A percentile compares a stretch with the other conserved stretches of the same genome.
Evolutionary conservation across 1,140 invertebrate genomes (phyloP).

Genomic region (Drosophila nigrodunni): DNA sequence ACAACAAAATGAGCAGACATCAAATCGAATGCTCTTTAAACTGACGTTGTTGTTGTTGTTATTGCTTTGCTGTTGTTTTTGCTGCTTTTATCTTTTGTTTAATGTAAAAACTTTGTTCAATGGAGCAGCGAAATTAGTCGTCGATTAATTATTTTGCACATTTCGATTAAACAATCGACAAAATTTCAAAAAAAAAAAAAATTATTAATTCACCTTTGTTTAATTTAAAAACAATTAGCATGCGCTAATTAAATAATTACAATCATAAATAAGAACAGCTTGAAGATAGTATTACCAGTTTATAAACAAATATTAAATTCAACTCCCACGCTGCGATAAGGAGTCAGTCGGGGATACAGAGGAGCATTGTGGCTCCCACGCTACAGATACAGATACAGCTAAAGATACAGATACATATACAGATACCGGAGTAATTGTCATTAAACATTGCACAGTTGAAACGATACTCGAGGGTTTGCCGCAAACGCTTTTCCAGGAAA

Average conservation of each 20-base stretch:
- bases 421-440: conserved; percentile 62
- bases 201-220: conserved; percentile 14
- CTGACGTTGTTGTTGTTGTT: conserved; percentile 20
- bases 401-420: conserved; percentile 26
- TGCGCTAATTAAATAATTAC: conserved; percentile 78
- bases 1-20: conserved; percentile 51
- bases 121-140: conserved; percentile 62
- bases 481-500: conserved; percentile 76
- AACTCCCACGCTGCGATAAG: conserved; percentile 51
- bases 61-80: conserved; percentile 22
- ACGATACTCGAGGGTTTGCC: conserved; percentile 63
- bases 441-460: conserved; percentile 72
- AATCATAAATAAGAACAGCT: conserved; percentile 53
- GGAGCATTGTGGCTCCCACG: background rate
- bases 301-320: background rate
- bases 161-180: conserved; percentile 55
- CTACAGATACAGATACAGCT: too few relatives aligned
- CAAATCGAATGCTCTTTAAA: conserved; percentile 19
- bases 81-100: conserved; percentile 67
- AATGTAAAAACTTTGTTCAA: conserved; percentile 81
- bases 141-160: conserved; percentile 78
- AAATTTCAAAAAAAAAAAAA: conserved; percentile 22
- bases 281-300: conserved; percentile 16
- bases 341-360: conserved; percentile 8
- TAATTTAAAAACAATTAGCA: conserved; percentile 56